phyloP scores from a whole-genome alignment of 30 jellyfish, hydroid and myxozoan species.

The Chironex yamaguchii region DNA sequence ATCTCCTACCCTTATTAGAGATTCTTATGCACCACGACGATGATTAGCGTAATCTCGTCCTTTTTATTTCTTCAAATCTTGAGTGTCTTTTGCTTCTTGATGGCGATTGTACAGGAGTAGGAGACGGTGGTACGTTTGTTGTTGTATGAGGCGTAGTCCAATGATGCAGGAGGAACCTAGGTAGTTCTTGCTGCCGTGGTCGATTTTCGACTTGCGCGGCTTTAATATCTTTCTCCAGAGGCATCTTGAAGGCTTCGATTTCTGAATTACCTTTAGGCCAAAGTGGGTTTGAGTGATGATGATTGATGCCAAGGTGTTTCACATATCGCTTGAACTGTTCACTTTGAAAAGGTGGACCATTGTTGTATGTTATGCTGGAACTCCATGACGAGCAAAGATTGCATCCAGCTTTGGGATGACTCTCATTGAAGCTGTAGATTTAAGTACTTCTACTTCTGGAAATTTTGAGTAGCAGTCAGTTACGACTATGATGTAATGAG shows the following conservation, averaged over 20 bases:
- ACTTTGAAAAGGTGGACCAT: constrained; percentile 50
- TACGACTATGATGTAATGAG: too few relatives aligned
- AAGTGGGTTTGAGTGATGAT: constrained; percentile 1
- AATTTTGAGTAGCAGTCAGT: too few relatives aligned
- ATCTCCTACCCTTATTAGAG: neutral
- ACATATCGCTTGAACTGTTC: constrained; percentile 5
- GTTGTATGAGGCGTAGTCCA: constrained; percentile 46
- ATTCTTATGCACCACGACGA: constrained; percentile 7
- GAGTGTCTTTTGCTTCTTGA: neutral
- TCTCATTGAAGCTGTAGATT: too few relatives aligned
- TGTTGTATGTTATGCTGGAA: constrained; percentile 1
- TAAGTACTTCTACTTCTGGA: too few relatives aligned
- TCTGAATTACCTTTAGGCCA: constrained; percentile 52
- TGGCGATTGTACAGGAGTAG: constrained; percentile 15
- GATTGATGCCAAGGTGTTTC: constrained; percentile 6
- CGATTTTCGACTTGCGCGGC: constrained; percentile 31
- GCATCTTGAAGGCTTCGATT: constrained; percentile 29
- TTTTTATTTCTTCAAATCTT: neutral
- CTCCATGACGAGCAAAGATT: constrained; percentile 26
- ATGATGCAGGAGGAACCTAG: constrained; percentile 9
- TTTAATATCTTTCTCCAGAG: constrained; percentile 24
- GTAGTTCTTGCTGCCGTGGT: constrained; percentile 43
- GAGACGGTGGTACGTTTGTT: constrained; percentile 39
- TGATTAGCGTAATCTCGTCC: constrained; percentile 9
- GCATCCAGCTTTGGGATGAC: constrained; percentile 28